phyloP scores from a whole-genome alignment of 2,113 vertebrate genomes.

The Nibea coibor region DNA sequence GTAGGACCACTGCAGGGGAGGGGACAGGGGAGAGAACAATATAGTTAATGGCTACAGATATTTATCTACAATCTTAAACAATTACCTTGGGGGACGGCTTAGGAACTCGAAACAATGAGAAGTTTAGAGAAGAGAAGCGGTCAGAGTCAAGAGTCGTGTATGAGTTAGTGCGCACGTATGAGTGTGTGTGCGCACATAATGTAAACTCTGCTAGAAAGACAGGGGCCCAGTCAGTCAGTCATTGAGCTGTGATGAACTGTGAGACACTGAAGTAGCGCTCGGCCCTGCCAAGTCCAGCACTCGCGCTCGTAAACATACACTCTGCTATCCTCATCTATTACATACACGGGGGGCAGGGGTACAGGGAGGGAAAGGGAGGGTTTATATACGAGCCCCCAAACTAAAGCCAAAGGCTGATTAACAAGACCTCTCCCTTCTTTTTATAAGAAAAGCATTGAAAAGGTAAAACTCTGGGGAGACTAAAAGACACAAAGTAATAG shows the following conservation, averaged over 20 bases:
- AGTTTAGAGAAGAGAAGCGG: conserved; percentile 33
- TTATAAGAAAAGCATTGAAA: conserved; percentile 37
- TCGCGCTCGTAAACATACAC: conserved; percentile 71
- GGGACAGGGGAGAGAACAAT: background rate
- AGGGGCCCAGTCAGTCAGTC: conserved; percentile 65
- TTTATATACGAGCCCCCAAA: conserved; percentile 53
- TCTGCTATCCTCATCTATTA: conserved; percentile 77
- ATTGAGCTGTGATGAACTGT: conserved; percentile 74
- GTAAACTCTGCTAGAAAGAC: conserved; percentile 63
- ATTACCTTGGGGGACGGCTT: conserved; percentile 36
- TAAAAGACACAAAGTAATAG: background rate
- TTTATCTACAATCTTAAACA: conserved; percentile 43
- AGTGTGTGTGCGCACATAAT: conserved; percentile 40
- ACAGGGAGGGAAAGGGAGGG: conserved; percentile 7
- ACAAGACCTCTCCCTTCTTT: conserved; percentile 46
- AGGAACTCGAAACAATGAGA: conserved; percentile 38
- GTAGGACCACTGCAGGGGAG: conserved; percentile 91
- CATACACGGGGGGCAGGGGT: conserved; percentile 45
- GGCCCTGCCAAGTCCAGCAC: conserved; percentile 66
- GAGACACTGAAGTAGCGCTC: conserved; percentile 66
- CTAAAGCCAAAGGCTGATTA: conserved; percentile 59
- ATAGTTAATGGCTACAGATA: conserved; percentile 39
- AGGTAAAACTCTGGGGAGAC: background rate
- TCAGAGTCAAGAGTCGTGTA: conserved; percentile 2
- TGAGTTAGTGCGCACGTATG: conserved; percentile 13